Percentiles rank a stretch among this genome's conserved stretches.
Evolutionary conservation across 2,888 invertebrate species (phyloP).

Genomic region (Allophyes oxyacanthae): DNA sequence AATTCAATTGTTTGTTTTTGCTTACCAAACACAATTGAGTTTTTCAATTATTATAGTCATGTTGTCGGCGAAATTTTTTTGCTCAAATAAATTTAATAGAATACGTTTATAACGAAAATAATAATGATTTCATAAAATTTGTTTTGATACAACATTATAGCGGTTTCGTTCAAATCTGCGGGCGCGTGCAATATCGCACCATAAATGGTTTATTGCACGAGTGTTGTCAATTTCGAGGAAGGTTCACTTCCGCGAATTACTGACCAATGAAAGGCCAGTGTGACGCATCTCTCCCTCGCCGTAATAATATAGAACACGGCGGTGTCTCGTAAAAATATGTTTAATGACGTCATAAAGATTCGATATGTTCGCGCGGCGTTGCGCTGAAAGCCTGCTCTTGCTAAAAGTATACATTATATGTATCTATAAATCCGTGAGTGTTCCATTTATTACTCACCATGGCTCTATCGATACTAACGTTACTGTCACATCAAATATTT

Average conservation of each 20-base stretch:
- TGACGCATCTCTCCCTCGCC: conserved; percentile 70
- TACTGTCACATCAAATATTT: conserved; percentile 71
- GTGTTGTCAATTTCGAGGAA: conserved; percentile 79
- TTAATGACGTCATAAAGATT: conserved; percentile 87
- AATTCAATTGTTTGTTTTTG: background rate
- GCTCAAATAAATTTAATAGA: no score
- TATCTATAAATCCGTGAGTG: conserved; percentile 82
- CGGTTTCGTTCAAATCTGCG: conserved; percentile 63
- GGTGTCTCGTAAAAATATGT: conserved; percentile 88
- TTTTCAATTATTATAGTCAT: background rate
- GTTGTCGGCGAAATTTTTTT: no score
- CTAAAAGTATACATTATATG: conserved; percentile 69
- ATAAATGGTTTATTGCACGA: conserved; percentile 78
- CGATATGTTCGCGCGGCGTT: conserved; percentile 79
- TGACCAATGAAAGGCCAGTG: conserved; percentile 79
- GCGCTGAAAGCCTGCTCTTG: conserved; percentile 76
- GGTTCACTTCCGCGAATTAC: conserved; percentile 78
- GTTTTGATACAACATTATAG: conserved; percentile 65
- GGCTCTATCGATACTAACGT: conserved; percentile 74
- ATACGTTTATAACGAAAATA: conserved; percentile 40
- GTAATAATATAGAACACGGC: conserved; percentile 82
- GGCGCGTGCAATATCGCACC: conserved; percentile 63
- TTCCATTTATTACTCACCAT: conserved; percentile 75
- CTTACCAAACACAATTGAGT: background rate
- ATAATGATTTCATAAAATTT: conserved; percentile 62